Evolutionary conservation across 2,888 invertebrate genomes (phyloP), one percentile per base, ranked within the genome.

Genomic region (Calameuta idolon): DNA sequence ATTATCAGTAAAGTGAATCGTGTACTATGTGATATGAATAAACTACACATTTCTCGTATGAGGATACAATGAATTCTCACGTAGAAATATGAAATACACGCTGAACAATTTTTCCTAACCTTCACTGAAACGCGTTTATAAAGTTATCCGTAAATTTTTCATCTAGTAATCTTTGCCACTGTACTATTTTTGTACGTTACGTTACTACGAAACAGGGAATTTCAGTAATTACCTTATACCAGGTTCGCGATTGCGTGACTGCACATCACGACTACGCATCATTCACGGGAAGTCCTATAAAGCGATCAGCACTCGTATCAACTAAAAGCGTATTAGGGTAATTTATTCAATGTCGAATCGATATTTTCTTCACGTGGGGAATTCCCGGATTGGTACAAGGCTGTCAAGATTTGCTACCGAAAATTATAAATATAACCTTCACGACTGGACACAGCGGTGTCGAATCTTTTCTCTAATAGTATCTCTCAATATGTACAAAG

Each of bases 401-500:
- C 23, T 23, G 5, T 15, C 15, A 23, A 40, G 40, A 40, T 40
- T 55, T 55, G 23, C 23, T 5, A 15, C 55, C 55, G 9, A 55
- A 55, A 55, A 55, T 55, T 55, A 23, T 55, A 23, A 23, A 55
- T 15, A 23, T 55, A 23, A 55, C 9, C 9, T 15, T 55, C 55
- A 9, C 55, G 55, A 55, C 55, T 23, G 55, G 23, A 55, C 23
- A 55, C 55, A 55, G 55, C 23, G 2, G 5, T 23, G 23, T 55
- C 15, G 9, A 23, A 23, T 9, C 40, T 40, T 40, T 55, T 9
- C 23, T 55, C 55, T 55, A 55, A 55, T 55, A 23, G 55, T 23
- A 55, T 55, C 55, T 55, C 37, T 74, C 33, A 40, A 76, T 73
- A 34, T 30, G 37, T 15, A 34, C 73, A 76, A 73, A 31, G 30